A percentile compares a stretch with the other conserved stretches of the same genome.
Conservation (phyloP, 2,797 vertebrate species). For the Danio aesculapii region DNA sequence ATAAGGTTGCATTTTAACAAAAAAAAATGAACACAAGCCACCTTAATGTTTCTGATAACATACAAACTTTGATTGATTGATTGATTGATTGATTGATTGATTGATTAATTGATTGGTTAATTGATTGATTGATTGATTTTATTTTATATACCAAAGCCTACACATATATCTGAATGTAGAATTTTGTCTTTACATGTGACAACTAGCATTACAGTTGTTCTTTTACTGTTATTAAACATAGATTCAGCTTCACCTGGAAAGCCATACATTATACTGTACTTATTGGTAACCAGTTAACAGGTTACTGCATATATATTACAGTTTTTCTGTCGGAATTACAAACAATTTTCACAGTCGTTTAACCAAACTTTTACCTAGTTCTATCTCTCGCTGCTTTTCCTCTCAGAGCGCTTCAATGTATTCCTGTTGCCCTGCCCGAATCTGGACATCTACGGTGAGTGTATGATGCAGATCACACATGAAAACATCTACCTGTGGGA, state of each 20-base stretch:
- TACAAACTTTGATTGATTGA: no score
- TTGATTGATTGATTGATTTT: no score
- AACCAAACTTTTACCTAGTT: background rate
- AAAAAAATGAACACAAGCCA: no score
- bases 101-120: no score
- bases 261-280: background rate
- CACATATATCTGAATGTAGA: no score
- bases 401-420: conserved; percentile 86
- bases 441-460: conserved; percentile 87
- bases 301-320: background rate
- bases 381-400: background rate
- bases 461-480: conserved; percentile 89
- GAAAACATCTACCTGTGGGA: conserved; percentile 95
- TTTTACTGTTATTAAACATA: background rate
- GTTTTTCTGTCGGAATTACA: background rate
- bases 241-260: no score
- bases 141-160: no score
- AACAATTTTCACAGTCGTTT: background rate
- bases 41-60: no score
- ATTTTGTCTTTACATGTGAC: no score
- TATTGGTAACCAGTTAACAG: background rate
- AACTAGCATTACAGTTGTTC: no score
- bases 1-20: no score
- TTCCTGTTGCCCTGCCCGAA: conserved; percentile 88
- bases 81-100: no score